Percentiles rank a stretch among this genome's conserved stretches.
Conservation (phyloP, 2,888 invertebrate species). For the Hirudinaria manillensis region DNA sequence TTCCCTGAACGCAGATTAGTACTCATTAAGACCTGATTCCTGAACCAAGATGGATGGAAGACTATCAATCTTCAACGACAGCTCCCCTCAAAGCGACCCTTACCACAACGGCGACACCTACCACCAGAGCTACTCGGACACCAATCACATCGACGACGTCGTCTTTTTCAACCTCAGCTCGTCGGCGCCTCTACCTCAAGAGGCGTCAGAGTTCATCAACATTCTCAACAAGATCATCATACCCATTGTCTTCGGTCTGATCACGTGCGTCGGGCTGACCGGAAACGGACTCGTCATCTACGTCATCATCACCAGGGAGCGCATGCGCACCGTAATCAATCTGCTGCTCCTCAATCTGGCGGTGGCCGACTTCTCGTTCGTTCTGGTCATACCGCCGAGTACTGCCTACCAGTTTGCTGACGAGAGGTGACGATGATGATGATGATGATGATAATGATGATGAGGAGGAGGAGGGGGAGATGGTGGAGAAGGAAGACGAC, state of each 20-base stretch:
- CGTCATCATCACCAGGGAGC: constrained; percentile 44
- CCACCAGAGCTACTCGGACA: background rate
- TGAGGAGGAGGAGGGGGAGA: background rate
- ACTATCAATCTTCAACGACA: too few relatives aligned
- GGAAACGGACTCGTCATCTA: constrained; percentile 32
- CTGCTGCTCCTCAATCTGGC: constrained; percentile 79
- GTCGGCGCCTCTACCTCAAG: too few relatives aligned
- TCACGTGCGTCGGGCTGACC: constrained; percentile 28
- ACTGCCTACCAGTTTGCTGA: constrained; percentile 63
- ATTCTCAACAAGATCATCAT: constrained; percentile 28
- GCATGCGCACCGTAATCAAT: constrained; percentile 80
- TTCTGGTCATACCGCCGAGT: constrained; percentile 82
- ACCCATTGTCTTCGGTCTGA: constrained; percentile 29
- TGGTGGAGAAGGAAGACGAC: background rate
- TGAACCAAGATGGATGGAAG: too few relatives aligned
- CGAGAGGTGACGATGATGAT: constrained; percentile 1
- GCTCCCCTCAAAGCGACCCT: too few relatives aligned
- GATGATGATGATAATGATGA: constrained; percentile 11
- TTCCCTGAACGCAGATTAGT: too few relatives aligned
- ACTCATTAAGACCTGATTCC: too few relatives aligned
- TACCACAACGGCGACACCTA: background rate
- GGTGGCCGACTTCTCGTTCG: constrained; percentile 77
- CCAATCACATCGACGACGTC: background rate
- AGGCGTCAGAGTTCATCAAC: background rate
- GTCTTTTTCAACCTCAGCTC: background rate